Evolutionary conservation across 2,113 vertebrate genomes (phyloP).

Genomic region (Corvus hawaiiensis): DNA sequence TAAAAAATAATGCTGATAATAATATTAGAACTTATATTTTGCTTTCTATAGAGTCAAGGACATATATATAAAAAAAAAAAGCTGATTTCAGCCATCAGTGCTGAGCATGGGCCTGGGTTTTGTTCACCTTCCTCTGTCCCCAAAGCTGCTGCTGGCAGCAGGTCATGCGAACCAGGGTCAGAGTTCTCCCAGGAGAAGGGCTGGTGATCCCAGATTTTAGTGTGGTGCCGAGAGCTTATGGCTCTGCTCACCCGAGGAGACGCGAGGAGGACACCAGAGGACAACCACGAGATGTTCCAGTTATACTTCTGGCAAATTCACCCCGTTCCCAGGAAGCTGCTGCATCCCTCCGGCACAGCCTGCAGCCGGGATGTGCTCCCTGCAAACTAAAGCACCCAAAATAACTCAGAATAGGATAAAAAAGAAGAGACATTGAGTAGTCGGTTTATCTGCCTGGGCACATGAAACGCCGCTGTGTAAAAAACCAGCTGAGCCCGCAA

Average conservation of each 20-base stretch:
- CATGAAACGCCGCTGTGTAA: not conserved
- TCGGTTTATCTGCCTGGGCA: not conserved
- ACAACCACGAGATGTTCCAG: not conserved
- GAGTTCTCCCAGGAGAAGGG: not conserved
- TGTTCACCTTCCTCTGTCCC: not conserved
- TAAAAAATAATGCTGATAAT: not conserved
- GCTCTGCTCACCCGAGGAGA: not conserved
- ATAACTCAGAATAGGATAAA: not conserved
- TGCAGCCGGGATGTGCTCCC: not conserved
- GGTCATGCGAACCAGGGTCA: not conserved
- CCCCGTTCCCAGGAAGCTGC: not conserved
- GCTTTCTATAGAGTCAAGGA: not conserved
- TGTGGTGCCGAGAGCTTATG: accelerated
- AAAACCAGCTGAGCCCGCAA: slow-evolving; percentile 3
- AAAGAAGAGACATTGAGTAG: not conserved
- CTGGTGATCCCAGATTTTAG: not conserved
- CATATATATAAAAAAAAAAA: not conserved
- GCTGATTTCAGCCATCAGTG: not conserved
- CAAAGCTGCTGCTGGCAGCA: not conserved
- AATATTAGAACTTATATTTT: not conserved
- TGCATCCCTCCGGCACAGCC: not conserved
- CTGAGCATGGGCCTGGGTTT: not conserved
- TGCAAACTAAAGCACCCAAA: not conserved
- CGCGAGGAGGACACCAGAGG: not conserved
- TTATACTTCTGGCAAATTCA: not conserved